Evolutionary conservation across 1,140 invertebrate genomes (phyloP).

Genomic region (Bombyx mandarina): DNA sequence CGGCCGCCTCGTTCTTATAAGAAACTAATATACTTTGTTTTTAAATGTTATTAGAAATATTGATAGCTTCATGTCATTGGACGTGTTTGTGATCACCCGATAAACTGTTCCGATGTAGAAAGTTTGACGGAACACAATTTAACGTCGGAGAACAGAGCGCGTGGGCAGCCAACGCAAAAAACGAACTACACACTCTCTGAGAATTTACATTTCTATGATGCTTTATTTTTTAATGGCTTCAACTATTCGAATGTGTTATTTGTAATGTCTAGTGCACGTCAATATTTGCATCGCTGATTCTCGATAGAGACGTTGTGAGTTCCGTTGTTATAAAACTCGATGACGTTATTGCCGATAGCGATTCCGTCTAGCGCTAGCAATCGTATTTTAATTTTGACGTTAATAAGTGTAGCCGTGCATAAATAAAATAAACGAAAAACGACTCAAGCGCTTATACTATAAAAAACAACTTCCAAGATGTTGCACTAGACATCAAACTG

Average conservation of each 20-base stretch:
- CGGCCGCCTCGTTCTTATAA: constrained; percentile 50
- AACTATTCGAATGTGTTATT: neutral
- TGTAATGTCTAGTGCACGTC: neutral
- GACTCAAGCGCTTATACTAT: constrained; percentile 21
- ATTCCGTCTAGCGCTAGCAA: constrained; percentile 41
- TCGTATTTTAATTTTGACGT: constrained; percentile 63
- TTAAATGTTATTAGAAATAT: constrained; percentile 70
- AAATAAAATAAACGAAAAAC: constrained; percentile 56
- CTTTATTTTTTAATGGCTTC: neutral
- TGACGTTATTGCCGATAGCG: constrained; percentile 58
- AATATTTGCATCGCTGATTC: constrained; percentile 31
- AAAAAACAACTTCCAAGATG: constrained; percentile 46
- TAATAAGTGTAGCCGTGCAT: constrained; percentile 48
- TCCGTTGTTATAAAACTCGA: constrained; percentile 43
- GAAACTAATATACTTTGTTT: constrained; percentile 66
- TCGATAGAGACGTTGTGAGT: constrained; percentile 47
- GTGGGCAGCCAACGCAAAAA: constrained; percentile 38
- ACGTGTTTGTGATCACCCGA: constrained; percentile 60
- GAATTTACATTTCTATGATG: constrained; percentile 3
- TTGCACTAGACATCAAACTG: constrained; percentile 59
- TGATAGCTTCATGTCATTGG: constrained; percentile 69
- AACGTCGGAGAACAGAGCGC: constrained; percentile 37
- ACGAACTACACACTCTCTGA: constrained; percentile 3
- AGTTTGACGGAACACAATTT: constrained; percentile 52
- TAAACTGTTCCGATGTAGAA: constrained; percentile 61